These are phyloP conservation scores for Cheirogaleus major DNA, from an alignment of 2,797 vertebrate genomes.

Conservation along the genomic window DNA sequence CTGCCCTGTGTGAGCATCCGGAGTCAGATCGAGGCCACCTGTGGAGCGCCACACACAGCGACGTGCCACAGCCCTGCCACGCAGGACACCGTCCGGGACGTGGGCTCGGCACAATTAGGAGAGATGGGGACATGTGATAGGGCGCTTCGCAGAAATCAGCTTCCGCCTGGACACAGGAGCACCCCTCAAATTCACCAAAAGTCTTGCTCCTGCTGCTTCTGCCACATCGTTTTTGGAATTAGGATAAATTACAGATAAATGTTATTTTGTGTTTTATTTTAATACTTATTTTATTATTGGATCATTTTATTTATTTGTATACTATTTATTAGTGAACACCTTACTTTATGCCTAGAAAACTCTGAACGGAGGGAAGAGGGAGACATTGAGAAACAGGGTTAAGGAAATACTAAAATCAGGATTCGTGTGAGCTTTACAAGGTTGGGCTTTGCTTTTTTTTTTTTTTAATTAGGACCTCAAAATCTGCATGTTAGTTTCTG, in stretches of 20 bases:
- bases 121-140: rapidly evolving
- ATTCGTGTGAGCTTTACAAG: not conserved
- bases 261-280: not conserved
- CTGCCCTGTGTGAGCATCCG: no score
- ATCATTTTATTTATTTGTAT: not conserved
- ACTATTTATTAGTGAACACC: not conserved
- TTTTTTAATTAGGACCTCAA: not conserved
- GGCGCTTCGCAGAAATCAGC: rapidly evolving
- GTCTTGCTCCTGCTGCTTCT: not conserved
- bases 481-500: not conserved
- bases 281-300: not conserved
- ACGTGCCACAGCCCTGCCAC: rapidly evolving
- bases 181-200: not conserved
- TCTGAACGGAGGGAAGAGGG: not conserved
- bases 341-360: not conserved
- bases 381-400: not conserved
- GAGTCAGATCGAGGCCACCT: not conserved
- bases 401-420: not conserved
- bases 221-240: not conserved
- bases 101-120: rapidly evolving
- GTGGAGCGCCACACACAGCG: rapidly evolving
- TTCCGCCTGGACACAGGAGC: not conserved
- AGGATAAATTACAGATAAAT: not conserved
- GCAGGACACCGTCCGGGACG: rapidly evolving
- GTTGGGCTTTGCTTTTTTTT: not conserved